Base-by-base conservation (phyloP, 2,888 invertebrate species). In the Chydorus sphaericus region DNA sequence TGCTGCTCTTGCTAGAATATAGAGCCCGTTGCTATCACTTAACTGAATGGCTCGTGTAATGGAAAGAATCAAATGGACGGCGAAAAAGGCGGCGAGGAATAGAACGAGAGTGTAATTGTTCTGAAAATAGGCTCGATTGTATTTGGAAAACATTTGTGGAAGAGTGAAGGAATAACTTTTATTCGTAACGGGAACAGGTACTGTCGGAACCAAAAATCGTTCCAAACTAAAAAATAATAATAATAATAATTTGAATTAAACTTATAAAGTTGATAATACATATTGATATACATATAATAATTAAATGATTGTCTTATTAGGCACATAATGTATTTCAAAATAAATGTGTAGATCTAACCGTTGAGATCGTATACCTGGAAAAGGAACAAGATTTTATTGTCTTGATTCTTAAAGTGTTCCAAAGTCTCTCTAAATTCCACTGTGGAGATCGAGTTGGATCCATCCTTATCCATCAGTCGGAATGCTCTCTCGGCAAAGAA, bases 301-400 rank as follows among this genome's bases (percentile, higher is more conserved):
- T 3, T 38, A 7, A 38, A 38, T 14, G n/a, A 44, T 23, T 26
- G 6, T 23, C n/a, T n/a, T n/a, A n/a, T n/a, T n/a, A n/a, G n/a
- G n/a, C n/a, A n/a, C 14, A 39, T 4, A 4, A 4, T 3, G n/a
- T n/a, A n/a, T n/a, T n/a, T n/a, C n/a, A n/a, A n/a, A n/a, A 39
- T 10, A 8, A 4, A 44, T 44, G 10, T n/a, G 2, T 10, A 4
- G 11, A 26, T 5, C 18, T 44, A 44, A 90, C 92, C 92, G 68
- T 93, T 91, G 57, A 91, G 78, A 68, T 94, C 93, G 67, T 93
- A 93, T 44, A 93, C 89, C 70, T 87, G 86, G 72, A 93, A 94
- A 23, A 94, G 77, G 69, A 92, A 92, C 60, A 83, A 79, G 58
- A 93, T 88, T 74, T 93, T 93, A 68, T 93, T 89, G 61, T 90